Conservation (phyloP, 2,888 invertebrate species). For the Drosophila borborema region DNA sequence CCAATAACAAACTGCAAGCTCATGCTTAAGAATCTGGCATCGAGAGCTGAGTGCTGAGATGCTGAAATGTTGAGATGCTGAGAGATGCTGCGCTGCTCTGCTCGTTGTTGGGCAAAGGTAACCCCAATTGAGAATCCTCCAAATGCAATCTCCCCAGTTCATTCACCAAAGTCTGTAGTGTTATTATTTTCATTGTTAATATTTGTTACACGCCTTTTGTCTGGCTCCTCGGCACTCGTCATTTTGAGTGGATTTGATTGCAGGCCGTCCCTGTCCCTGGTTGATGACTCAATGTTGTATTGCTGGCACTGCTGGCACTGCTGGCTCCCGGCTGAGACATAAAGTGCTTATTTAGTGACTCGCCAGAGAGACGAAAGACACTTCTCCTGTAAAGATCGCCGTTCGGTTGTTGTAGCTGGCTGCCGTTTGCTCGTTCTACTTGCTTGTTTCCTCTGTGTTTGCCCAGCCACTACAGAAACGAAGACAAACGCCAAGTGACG, state of each 20-base stretch:
- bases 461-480: conserved; percentile 72
- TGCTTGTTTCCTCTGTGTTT: conserved; percentile 70
- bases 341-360: conserved; percentile 79
- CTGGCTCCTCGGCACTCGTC: conserved; percentile 40
- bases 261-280: conserved; percentile 34
- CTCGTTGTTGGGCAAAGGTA: conserved; percentile 5
- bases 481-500: conserved; percentile 60
- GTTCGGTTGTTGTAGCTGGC: conserved; percentile 47
- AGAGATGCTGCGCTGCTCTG: neutral
- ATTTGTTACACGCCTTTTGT: conserved; percentile 80
- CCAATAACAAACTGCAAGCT: conserved; percentile 79
- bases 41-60: neutral
- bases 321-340: conserved; percentile 34
- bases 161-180: conserved; percentile 68
- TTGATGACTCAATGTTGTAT: conserved; percentile 77
- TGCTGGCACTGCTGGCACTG: conserved; percentile 10
- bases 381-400: conserved; percentile 61
- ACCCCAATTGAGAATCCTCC: conserved; percentile 37
- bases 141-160: conserved; percentile 47
- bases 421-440: conserved; percentile 56
- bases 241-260: conserved; percentile 65
- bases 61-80: neutral
- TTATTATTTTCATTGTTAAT: conserved; percentile 81
- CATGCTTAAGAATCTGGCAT: conserved; percentile 48
- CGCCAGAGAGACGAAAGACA: conserved; percentile 58